Conservation (phyloP, 1,140 invertebrate genomes). For the Drosophila lacertosa region DNA sequence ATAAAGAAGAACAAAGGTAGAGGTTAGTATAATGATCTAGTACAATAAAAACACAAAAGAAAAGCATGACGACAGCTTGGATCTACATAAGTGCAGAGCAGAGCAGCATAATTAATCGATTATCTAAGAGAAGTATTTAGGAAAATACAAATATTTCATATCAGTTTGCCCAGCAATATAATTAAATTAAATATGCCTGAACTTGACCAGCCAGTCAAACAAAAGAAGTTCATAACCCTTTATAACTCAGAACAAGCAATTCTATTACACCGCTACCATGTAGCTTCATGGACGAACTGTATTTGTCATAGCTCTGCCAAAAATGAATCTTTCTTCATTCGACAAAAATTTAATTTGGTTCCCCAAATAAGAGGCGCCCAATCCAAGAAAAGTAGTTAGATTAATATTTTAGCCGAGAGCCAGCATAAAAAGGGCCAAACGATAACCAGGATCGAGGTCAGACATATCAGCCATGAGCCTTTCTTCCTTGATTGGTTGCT, state of each 20-base stretch:
- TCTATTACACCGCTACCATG: slow-evolving; percentile 5
- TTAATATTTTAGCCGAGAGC: slow-evolving; percentile 11
- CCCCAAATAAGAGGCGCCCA: neutral
- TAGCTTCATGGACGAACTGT: neutral
- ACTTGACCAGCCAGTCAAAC: slow-evolving; percentile 52
- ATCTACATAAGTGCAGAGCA: no score
- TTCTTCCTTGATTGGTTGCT: slow-evolving; percentile 68
- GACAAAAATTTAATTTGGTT: no score
- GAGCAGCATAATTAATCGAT: no score
- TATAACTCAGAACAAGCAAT: neutral
- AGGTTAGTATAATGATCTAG: no score
- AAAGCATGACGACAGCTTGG: no score
- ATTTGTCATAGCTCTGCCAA: neutral
- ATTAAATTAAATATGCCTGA: slow-evolving; percentile 63
- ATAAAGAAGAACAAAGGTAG: no score
- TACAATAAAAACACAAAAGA: no score
- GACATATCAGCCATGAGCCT: slow-evolving; percentile 26
- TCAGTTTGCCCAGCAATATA: slow-evolving; percentile 34
- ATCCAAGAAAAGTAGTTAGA: slow-evolving; percentile 1
- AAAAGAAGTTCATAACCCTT: slow-evolving; percentile 57
- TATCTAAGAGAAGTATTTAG: no score
- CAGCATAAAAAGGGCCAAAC: slow-evolving; percentile 19
- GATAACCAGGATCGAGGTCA: neutral
- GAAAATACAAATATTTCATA: neutral
- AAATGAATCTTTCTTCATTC: no score